Evolutionary conservation across 2,888 invertebrate species (phyloP).

Genomic region (Limenitis camilla): DNA sequence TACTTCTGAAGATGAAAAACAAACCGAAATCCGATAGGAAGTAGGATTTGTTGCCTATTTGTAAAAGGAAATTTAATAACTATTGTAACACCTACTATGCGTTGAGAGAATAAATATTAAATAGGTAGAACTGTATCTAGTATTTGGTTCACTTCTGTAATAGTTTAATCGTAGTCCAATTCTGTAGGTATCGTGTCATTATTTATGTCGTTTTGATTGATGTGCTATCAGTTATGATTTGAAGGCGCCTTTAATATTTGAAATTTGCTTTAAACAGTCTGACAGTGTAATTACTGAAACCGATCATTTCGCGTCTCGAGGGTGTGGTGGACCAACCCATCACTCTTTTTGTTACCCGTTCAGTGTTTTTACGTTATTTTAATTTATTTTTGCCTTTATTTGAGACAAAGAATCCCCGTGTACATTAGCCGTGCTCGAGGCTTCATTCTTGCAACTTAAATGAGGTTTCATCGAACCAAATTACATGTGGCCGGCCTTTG

Average conservation of each 20-base stretch:
- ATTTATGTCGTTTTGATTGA: conserved; percentile 13
- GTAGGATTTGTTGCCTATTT: no score
- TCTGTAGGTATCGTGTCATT: conserved; percentile 5
- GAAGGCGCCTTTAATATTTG: conserved; percentile 32
- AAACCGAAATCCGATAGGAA: no score
- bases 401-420: conserved; percentile 55
- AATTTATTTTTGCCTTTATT: conserved; percentile 65
- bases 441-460: conserved; percentile 55
- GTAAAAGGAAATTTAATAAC: no score
- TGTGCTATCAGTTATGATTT: conserved; percentile 18
- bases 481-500: conserved; percentile 60
- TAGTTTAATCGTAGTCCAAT: no score
- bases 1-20: no score
- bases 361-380: conserved; percentile 65
- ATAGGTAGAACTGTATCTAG: no score
- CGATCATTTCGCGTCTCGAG: conserved; percentile 51
- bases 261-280: conserved; percentile 48
- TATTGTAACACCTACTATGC: no score
- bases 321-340: conserved; percentile 62
- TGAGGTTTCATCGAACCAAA: conserved; percentile 68
- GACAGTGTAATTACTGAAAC: conserved; percentile 63
- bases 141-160: no score
- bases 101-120: no score
- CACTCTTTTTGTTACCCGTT: conserved; percentile 55
- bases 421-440: conserved; percentile 58